phyloP scores from a whole-genome alignment of 1,140 invertebrate genomes.

The Spodoptera litura region DNA sequence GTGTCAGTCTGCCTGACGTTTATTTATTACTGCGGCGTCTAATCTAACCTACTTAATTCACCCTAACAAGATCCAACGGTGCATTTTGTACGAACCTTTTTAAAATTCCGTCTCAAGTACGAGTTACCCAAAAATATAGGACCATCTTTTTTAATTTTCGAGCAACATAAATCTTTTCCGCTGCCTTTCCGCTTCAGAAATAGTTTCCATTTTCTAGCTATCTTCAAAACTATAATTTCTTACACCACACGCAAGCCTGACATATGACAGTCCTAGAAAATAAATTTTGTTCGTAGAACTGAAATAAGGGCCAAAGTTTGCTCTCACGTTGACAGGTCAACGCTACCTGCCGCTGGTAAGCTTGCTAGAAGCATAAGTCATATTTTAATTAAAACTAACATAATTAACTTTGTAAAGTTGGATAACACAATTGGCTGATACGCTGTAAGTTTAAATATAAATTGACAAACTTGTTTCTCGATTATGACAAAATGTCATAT shows the following conservation, averaged over 20 bases:
- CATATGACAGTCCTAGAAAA: neutral
- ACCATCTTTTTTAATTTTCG: neutral
- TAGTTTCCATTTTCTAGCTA: slow-evolving; percentile 10
- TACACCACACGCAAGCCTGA: slow-evolving; percentile 6
- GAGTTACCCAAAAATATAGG: too few species aligned
- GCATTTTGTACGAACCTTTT: neutral
- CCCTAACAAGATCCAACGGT: neutral
- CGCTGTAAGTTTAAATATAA: slow-evolving; percentile 22
- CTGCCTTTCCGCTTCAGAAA: slow-evolving; percentile 7
- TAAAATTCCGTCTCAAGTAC: neutral
- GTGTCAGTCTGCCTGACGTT: neutral
- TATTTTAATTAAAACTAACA: slow-evolving; percentile 27
- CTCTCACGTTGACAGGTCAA: neutral
- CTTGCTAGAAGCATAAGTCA: neutral
- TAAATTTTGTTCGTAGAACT: slow-evolving; percentile 12
- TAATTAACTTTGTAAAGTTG: slow-evolving; percentile 24
- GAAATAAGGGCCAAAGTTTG: neutral
- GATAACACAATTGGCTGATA: neutral
- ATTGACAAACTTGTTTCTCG: slow-evolving; percentile 9
- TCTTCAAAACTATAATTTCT: slow-evolving; percentile 32
- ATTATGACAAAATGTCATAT: neutral
- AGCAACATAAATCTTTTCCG: slow-evolving; percentile 21
- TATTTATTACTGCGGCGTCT: slow-evolving; percentile 11
- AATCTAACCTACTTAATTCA: slow-evolving; percentile 1
- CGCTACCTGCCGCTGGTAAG: neutral